Percentiles rank a stretch among this genome's conserved stretches.
phyloP scores from a whole-genome alignment of 2,113 vertebrate species.

The Pachypanchax playfairii region DNA sequence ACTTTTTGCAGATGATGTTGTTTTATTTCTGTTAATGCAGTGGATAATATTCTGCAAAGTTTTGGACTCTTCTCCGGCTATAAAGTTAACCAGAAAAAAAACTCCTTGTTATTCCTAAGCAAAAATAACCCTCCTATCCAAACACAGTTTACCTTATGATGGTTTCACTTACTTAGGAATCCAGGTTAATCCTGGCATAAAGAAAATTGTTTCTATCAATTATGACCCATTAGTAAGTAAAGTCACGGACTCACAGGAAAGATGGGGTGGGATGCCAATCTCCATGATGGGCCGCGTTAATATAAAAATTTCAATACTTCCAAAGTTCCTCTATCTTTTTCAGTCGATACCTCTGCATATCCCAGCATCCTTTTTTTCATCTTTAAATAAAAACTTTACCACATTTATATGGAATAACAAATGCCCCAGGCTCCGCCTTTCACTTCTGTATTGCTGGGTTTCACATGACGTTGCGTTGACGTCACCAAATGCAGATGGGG shows the following conservation, averaged over 20 bases:
- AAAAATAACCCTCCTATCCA: not conserved
- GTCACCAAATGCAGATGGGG: too few species aligned
- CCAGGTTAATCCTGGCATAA: not conserved
- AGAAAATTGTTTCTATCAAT: not conserved
- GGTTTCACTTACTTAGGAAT: slow-evolving; percentile 2
- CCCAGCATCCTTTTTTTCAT: too few species aligned
- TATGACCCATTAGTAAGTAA: not conserved
- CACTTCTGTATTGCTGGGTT: too few species aligned
- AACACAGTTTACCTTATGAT: not conserved
- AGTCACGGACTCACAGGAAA: not conserved
- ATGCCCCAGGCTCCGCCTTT: too few species aligned
- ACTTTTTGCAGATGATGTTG: slow-evolving; percentile 8
- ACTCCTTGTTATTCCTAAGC: not conserved
- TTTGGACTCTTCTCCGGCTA: not conserved
- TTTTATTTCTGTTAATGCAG: not conserved
- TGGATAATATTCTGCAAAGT: not conserved
- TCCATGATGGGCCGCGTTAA: not conserved
- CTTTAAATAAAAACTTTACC: too few species aligned
- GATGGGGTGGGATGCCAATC: not conserved
- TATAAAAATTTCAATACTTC: slow-evolving; percentile 1
- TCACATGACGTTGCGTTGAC: too few species aligned
- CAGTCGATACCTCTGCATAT: too few species aligned
- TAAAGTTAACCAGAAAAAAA: slow-evolving; percentile 3
- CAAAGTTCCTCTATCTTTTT: slow-evolving; percentile 1
- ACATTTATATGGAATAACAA: too few species aligned